Percentiles rank a stretch among this genome's conserved stretches.
Conservation (phyloP, 1,140 invertebrate genomes). For the Latrodectus geometricus region DNA sequence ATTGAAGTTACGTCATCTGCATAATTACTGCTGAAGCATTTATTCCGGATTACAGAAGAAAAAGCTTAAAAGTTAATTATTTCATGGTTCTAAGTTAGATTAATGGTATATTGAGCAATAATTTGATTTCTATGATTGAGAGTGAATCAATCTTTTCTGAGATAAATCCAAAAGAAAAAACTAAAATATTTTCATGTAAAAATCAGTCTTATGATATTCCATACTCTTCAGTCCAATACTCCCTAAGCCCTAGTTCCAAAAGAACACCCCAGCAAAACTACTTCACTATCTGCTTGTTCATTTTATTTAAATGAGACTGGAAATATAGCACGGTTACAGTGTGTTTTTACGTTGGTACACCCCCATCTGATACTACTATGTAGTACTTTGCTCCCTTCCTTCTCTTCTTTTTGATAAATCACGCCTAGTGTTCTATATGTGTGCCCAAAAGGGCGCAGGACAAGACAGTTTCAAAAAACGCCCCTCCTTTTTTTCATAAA, state of each 20-base stretch:
- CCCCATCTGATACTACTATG: background rate
- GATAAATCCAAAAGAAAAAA: no score
- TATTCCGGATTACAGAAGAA: no score
- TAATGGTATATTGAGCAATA: no score
- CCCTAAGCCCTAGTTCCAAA: background rate
- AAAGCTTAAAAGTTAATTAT: no score
- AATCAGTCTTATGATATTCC: no score
- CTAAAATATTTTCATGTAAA: no score
- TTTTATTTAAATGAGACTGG: background rate
- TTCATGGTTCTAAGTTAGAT: no score
- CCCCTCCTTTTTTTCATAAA: slow-evolving; percentile 20
- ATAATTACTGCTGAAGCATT: no score
- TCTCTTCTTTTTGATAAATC: slow-evolving; percentile 13
- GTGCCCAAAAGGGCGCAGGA: background rate
- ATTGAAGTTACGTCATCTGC: no score
- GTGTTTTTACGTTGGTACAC: background rate
- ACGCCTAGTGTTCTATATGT: slow-evolving; percentile 11
- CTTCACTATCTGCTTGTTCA: background rate
- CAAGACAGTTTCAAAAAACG: slow-evolving; percentile 43
- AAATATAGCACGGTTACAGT: background rate
- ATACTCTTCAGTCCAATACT: background rate
- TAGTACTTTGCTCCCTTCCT: background rate
- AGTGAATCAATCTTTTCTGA: no score
- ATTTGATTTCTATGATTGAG: no score
- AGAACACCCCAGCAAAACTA: background rate